Base-by-base conservation (phyloP, 2,888 invertebrate genomes). In the Cyaniris semiargus region DNA sequence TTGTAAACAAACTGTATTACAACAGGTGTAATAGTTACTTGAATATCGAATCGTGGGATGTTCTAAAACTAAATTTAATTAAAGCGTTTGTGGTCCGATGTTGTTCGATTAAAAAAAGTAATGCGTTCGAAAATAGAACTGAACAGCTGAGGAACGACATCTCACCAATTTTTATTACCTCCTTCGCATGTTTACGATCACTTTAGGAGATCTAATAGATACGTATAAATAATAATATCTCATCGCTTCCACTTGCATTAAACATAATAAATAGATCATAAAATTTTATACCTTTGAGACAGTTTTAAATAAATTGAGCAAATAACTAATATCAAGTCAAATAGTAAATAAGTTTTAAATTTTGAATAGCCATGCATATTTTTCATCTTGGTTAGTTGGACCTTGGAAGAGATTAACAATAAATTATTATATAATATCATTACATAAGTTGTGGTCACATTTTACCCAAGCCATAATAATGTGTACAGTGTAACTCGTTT, bases 121-220 rank as follows among this genome's bases (percentile, higher is more conserved):
- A 80, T 81, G 83, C 86, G 92, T 90, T 92, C 91, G 86, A 88
- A 93, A 93, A 93, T 93, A 93, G 90, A 92, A 85, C 90, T 88
- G 92, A 93, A 93, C 93, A 93, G 94, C 93, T 93, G 94, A 93
- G 89, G 88, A 87, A 89, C 90, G 90, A 90, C 92, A 89, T 89
- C 88, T 88, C 86, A 87, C 81, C 85, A 85, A 86, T 90, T 93
- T 93, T 94, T 93, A 93, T 92, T 91, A 88, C 92, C 89, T 89
- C 90, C 91, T 87, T 89, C 90, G 89, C 74, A 53, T 92, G 93
- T 93, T 94, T 93, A 93, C 91, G 92, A 92, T 89, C 92, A 90
- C 92, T 93, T 92, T 92, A 92, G 91, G 89, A 90, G 91, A 89
- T 92, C 90, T 90, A 91, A 91, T 92, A 92, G 91, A 91, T 92